phyloP scores from a whole-genome alignment of 2,888 invertebrate species.

The Eutolmus rufibarbis region DNA sequence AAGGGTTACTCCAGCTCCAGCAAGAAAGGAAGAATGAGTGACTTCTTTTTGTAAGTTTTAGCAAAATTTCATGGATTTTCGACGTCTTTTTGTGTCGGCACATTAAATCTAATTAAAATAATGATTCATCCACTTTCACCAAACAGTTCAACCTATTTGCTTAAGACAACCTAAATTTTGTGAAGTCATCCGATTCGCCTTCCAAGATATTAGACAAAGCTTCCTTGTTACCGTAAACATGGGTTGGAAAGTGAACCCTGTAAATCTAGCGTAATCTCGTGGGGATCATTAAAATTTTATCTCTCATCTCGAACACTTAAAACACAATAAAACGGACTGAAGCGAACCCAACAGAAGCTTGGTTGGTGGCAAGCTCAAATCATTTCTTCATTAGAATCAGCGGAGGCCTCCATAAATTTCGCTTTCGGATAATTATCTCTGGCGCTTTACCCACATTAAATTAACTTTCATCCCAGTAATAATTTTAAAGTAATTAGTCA shows the following conservation, averaged over 20 bases:
- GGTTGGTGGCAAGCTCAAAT: background rate
- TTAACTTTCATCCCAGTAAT: constrained; percentile 10
- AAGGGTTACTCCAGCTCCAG: background rate
- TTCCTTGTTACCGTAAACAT: background rate
- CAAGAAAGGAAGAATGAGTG: background rate
- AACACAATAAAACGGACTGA: constrained; percentile 6
- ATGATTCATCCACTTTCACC: background rate
- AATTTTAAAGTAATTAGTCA: constrained; percentile 31
- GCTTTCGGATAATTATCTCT: background rate
- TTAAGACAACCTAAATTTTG: background rate
- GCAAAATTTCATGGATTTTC: background rate
- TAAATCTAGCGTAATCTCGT: background rate
- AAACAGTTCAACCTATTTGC: background rate
- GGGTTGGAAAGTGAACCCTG: background rate
- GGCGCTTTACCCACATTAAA: constrained; percentile 1
- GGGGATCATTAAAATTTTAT: constrained; percentile 30
- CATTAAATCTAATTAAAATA: background rate
- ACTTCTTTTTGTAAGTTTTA: background rate
- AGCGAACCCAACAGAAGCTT: background rate
- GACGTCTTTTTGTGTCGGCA: background rate
- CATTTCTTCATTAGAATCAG: constrained; percentile 12
- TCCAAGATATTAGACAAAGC: background rate
- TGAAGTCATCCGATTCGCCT: background rate
- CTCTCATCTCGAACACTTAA: constrained; percentile 7
- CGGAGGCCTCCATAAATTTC: constrained; percentile 6